A percentile compares a stretch with the other conserved stretches of the same genome.
phyloP scores from a whole-genome alignment of 2,888 invertebrate genomes.

The Noctua janthina region DNA sequence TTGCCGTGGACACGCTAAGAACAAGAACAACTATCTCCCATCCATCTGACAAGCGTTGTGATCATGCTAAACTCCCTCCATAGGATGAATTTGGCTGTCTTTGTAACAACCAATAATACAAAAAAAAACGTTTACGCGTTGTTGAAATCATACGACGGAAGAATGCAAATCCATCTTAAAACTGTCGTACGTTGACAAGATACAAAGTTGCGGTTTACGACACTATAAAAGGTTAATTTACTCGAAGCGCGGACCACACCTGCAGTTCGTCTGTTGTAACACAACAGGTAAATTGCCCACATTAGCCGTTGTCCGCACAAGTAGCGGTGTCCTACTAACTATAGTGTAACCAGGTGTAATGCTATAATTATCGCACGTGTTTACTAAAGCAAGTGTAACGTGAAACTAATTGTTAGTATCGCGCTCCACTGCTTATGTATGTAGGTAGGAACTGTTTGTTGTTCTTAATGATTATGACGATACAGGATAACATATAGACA shows the following conservation, averaged over 20 bases:
- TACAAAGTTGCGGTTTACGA: slow-evolving; percentile 26
- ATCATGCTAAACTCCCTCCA: too few relatives aligned
- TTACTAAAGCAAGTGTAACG: slow-evolving; percentile 68
- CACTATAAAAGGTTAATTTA: slow-evolving; percentile 47
- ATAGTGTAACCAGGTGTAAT: background rate
- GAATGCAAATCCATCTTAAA: slow-evolving; percentile 2
- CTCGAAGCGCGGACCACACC: slow-evolving; percentile 13
- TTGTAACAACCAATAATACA: background rate
- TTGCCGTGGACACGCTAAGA: background rate
- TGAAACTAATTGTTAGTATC: slow-evolving; percentile 62
- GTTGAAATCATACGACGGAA: background rate
- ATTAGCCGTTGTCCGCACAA: slow-evolving; percentile 1
- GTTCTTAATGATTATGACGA: background rate
- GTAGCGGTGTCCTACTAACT: slow-evolving; percentile 32
- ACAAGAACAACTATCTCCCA: background rate
- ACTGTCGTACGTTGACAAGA: background rate
- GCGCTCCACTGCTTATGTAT: slow-evolving; percentile 45
- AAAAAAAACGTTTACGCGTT: background rate
- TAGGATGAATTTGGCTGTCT: background rate
- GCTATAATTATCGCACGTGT: slow-evolving; percentile 62
- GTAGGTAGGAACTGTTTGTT: slow-evolving; percentile 30
- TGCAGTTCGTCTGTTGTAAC: slow-evolving; percentile 14
- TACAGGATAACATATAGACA: background rate
- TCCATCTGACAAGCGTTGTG: background rate
- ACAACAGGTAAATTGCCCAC: slow-evolving; percentile 17